A percentile compares a stretch with the other conserved stretches of the same genome.
phyloP scores from a whole-genome alignment of 2,797 vertebrate species.

The Natrix natrix region DNA sequence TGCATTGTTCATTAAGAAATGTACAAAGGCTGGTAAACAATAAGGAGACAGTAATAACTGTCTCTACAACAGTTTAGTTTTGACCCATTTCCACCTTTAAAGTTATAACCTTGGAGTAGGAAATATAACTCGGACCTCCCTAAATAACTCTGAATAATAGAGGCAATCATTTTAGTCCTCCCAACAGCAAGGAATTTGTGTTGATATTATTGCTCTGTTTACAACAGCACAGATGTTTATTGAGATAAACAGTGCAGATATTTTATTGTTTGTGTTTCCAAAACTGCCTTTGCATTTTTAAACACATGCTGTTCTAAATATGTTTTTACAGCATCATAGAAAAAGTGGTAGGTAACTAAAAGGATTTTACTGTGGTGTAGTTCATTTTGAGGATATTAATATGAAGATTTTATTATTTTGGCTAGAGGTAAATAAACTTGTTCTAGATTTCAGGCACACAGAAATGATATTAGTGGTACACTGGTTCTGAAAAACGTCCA shows the following conservation, averaged over 20 bases:
- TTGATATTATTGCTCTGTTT: conserved; percentile 7
- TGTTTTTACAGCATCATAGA: not conserved
- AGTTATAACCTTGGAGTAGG: conserved; percentile 45
- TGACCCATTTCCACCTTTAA: conserved; percentile 48
- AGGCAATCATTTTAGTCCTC: conserved; percentile 9
- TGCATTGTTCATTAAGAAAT: conserved; percentile 72
- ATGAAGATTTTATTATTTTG: not conserved
- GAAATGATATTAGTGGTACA: not conserved
- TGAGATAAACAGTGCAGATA: not conserved
- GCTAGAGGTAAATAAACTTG: not conserved
- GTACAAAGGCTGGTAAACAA: conserved; percentile 56
- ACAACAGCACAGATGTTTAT: conserved; percentile 22
- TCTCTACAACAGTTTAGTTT: conserved; percentile 43
- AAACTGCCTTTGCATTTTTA: conserved; percentile 3
- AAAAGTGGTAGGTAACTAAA: conserved; percentile 1
- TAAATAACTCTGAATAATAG: conserved; percentile 24
- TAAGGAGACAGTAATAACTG: conserved; percentile 59
- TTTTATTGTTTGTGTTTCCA: conserved; percentile 38
- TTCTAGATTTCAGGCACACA: not conserved
- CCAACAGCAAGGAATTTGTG: not conserved
- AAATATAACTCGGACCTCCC: conserved; percentile 38
- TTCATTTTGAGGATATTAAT: not conserved
- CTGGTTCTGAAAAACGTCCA: not conserved
- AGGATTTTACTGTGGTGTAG: conserved; percentile 10
- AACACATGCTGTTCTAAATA: not conserved